Percentiles rank a stretch among this genome's conserved stretches.
These are phyloP conservation scores for Lucilia cuprina DNA, from an alignment of 1,140 invertebrate species.

Conservation along the genomic window DNA sequence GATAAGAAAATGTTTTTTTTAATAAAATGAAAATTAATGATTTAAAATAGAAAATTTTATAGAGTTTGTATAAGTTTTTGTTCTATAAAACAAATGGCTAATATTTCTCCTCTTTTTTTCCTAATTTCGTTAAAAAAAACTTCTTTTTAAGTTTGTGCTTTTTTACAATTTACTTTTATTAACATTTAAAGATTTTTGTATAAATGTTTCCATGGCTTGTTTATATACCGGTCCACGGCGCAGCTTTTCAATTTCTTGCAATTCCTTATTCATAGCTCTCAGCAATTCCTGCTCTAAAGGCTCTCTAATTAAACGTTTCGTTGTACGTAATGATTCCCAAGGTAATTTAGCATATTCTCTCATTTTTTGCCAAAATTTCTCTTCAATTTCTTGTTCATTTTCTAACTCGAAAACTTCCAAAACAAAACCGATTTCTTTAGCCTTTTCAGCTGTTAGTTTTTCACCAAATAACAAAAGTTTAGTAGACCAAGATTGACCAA, in stretches of 20 bases:
- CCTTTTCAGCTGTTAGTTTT: conserved; percentile 80
- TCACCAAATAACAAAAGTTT: conserved; percentile 83
- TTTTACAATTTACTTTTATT: conserved; percentile 37
- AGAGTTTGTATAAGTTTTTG: too few relatives aligned
- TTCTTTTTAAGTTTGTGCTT: neutral
- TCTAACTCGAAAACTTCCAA: conserved; percentile 68
- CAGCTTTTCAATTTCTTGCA: conserved; percentile 41
- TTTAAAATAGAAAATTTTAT: too few relatives aligned
- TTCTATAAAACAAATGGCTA: too few relatives aligned
- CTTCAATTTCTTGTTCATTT: conserved; percentile 64
- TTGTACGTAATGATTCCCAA: conserved; percentile 65
- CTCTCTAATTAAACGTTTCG: conserved; percentile 65
- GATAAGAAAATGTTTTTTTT: too few relatives aligned
- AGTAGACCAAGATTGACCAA: conserved; percentile 78
- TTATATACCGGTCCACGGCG: conserved; percentile 39
- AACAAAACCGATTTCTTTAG: conserved; percentile 74
- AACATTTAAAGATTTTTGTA: neutral
- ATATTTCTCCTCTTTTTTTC: too few relatives aligned
- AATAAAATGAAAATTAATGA: too few relatives aligned
- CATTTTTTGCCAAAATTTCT: conserved; percentile 68
- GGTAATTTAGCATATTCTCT: conserved; percentile 65
- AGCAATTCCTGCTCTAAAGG: conserved; percentile 41
- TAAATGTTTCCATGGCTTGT: neutral
- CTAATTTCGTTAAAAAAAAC: neutral
- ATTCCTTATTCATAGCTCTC: conserved; percentile 42